These are phyloP conservation scores for Psammodynastes pulverulentus DNA, from an alignment of 2,113 vertebrate species.

Conservation along the genomic window DNA sequence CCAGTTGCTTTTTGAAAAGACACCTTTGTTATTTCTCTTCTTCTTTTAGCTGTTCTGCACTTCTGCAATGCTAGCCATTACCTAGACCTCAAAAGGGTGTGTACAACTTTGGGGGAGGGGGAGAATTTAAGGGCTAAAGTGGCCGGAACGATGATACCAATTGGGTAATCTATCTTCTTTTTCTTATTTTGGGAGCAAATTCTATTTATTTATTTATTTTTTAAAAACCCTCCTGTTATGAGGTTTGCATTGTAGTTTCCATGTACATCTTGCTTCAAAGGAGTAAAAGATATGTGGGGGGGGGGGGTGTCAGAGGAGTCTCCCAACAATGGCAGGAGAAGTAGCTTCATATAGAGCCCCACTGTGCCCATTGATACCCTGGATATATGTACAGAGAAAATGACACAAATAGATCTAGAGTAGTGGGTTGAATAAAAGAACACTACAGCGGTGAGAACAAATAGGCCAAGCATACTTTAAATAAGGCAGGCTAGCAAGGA, in stretches of 20 bases:
- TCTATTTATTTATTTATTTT: neutral
- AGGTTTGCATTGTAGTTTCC: neutral
- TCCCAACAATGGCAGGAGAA: neutral
- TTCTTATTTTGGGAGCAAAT: neutral
- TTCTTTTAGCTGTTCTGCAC: neutral
- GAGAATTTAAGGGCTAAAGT: neutral
- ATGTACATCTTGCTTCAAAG: neutral
- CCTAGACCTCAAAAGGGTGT: neutral
- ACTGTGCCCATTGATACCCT: neutral
- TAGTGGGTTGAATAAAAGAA: constrained; percentile 18
- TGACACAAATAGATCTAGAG: neutral
- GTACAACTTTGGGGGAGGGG: neutral
- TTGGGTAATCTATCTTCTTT: neutral
- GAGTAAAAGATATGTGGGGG: neutral
- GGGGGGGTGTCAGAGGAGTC: neutral
- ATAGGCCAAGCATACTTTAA: constrained; percentile 32
- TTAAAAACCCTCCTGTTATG: neutral
- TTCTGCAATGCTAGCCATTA: neutral
- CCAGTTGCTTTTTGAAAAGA: too few species aligned
- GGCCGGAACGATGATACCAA: neutral
- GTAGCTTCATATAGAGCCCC: neutral
- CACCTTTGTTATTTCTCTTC: neutral
- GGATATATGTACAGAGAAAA: neutral
- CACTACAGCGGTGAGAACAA: constrained; percentile 17
- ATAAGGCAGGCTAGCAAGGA: neutral